Base-by-base conservation (phyloP, 2,888 invertebrate species). In the Baronia brevicornis region DNA sequence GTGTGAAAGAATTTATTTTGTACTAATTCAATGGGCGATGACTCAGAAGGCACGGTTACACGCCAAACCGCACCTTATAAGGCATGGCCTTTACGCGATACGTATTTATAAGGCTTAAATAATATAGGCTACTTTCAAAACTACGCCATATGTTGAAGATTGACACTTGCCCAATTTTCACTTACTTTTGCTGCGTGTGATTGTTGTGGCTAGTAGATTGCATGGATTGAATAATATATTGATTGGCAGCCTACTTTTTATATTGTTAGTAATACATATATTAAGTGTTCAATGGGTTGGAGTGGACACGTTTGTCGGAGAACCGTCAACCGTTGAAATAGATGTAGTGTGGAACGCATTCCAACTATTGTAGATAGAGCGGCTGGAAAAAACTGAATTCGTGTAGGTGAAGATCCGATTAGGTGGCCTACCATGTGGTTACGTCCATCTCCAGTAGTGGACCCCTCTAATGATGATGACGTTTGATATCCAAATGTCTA, bases 41-140 rank as follows among this genome's bases (percentile, higher is more conserved):
- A 82, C 63, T 79, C 79, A 79, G 57, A 64, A 64, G 71, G 67
- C 66, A 54, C 52, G 64, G 61, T 66, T 64, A 68, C 62, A 66
- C 73, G 68, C 62, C 60, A 59, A 57, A 68, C 69, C 58, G 39
- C 51, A 47, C 82, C 82, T 61, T 78, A 67, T 79, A 78, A 44
- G 80, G 82, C 46, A 49, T 53, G 78, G 73, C 79, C 80, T 79
- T 80, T 77, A 69, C 70, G 50, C 70, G 62, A 67, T 65, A 70
- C 67, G 62, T 73, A 71, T 77, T 62, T 79, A 77, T 75, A 78
- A 63, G 75, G 71, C 66, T 64, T 73, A 75, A 71, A 74, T 29
- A 35, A n/a, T 69, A 64, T 68, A 62, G 61, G 61, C 60, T 59
- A 71, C 80, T 82, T 80, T 80, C 79, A 78, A 72, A 71, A 79